phyloP scores from a whole-genome alignment of 2,888 invertebrate genomes.

The Corbicula japonica region DNA sequence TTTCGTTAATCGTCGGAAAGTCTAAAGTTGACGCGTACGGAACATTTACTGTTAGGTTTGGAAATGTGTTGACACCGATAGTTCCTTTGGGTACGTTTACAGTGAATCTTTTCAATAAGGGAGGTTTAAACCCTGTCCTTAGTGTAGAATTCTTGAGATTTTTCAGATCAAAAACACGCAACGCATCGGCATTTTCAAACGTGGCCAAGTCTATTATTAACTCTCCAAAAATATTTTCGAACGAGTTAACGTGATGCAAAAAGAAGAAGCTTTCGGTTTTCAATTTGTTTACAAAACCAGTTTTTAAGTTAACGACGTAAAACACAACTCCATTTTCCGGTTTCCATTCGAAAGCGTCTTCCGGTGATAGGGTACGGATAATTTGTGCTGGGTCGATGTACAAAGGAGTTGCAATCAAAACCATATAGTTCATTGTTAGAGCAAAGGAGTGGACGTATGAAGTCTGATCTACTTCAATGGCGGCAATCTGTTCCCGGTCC shows the following conservation, averaged over 20 bases:
- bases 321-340: constrained; percentile 63
- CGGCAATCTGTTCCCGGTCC: constrained; percentile 74
- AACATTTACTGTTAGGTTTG: constrained; percentile 28
- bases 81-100: constrained; percentile 31
- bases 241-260: constrained; percentile 82
- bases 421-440: constrained; percentile 74
- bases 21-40: constrained; percentile 72
- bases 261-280: constrained; percentile 71
- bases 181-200: constrained; percentile 71
- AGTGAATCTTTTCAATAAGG: constrained; percentile 38
- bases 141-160: constrained; percentile 65
- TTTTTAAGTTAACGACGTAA: constrained; percentile 74
- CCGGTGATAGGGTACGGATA: constrained; percentile 70
- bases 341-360: constrained; percentile 77
- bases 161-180: constrained; percentile 68
- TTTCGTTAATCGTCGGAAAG: constrained; percentile 82
- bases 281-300: constrained; percentile 67
- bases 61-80: constrained; percentile 8
- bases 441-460: constrained; percentile 84
- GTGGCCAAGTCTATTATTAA: constrained; percentile 75
- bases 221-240: constrained; percentile 67
- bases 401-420: constrained; percentile 79
- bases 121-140: constrained; percentile 63
- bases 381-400: constrained; percentile 74
- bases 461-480: constrained; percentile 71